phyloP scores from a whole-genome alignment of 1,140 invertebrate genomes.

The Drosophila virilis region DNA sequence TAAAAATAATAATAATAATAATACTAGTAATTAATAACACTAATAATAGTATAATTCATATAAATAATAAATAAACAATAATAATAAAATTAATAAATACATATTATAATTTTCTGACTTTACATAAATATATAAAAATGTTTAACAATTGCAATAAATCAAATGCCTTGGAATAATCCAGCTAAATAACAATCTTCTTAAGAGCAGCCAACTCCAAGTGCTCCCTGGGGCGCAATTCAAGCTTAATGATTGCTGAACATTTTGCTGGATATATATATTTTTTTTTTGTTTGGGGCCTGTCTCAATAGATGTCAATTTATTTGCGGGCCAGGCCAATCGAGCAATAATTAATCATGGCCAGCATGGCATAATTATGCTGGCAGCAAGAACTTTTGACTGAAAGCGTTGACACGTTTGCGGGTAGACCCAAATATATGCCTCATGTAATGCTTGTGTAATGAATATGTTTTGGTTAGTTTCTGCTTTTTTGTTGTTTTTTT shows the following conservation, averaged over 20 bases:
- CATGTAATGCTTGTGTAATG: constrained; percentile 72
- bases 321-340: constrained; percentile 52
- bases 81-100: neutral
- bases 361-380: constrained; percentile 69
- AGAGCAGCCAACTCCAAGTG: constrained; percentile 41
- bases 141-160: neutral
- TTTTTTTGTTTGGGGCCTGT: neutral
- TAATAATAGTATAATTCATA: too few relatives aligned
- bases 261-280: constrained; percentile 18
- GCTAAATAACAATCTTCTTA: neutral
- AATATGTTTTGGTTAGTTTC: constrained; percentile 61
- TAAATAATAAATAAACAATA: too few relatives aligned
- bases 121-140: neutral
- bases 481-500: neutral
- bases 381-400: constrained; percentile 38
- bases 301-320: constrained; percentile 75
- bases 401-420: constrained; percentile 36
- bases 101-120: neutral
- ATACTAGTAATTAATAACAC: too few relatives aligned
- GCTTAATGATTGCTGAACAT: constrained; percentile 51
- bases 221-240: constrained; percentile 57
- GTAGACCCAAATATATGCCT: constrained; percentile 29
- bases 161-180: neutral
- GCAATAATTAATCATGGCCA: constrained; percentile 70
- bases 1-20: too few relatives aligned